Conservation (phyloP, 1,140 invertebrate genomes). For the Zaprionus kolodkinae region DNA sequence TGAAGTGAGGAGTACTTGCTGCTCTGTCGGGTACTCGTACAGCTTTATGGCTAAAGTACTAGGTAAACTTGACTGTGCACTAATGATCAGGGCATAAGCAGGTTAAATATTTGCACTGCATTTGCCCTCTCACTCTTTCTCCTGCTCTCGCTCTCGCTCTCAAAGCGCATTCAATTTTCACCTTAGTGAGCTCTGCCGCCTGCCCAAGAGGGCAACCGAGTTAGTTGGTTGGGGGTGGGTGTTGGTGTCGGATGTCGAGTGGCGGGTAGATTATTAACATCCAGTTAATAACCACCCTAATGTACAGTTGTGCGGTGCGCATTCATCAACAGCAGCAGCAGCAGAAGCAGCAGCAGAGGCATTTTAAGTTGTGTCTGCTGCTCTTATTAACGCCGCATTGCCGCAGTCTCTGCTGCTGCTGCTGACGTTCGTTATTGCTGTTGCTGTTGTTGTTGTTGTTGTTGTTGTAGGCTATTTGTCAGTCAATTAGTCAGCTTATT, state of each 20-base stretch:
- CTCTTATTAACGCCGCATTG: constrained; percentile 69
- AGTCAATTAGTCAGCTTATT: constrained; percentile 83
- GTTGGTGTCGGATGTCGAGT: constrained; percentile 3
- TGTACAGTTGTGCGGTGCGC: constrained; percentile 52
- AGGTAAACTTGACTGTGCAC: background rate
- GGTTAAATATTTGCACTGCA: constrained; percentile 4
- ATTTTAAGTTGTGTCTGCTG: constrained; percentile 65
- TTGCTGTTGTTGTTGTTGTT: constrained; percentile 37
- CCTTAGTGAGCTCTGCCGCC: background rate
- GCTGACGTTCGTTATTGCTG: constrained; percentile 9
- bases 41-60: constrained; percentile 2
- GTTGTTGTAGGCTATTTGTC: constrained; percentile 75
- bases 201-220: no score
- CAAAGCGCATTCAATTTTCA: background rate
- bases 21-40: background rate
- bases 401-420: constrained; percentile 16
- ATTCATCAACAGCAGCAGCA: constrained; percentile 33
- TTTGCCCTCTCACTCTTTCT: background rate
- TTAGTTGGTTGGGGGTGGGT: background rate
- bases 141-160: no score
- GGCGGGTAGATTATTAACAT: constrained; percentile 47
- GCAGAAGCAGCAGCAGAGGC: constrained; percentile 31
- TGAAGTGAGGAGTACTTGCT: background rate
- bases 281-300: constrained; percentile 55
- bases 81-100: constrained; percentile 4